These are phyloP conservation scores for Typhlomys cinereus DNA, from an alignment of 2,113 vertebrate genomes.

Conservation along the genomic window DNA sequence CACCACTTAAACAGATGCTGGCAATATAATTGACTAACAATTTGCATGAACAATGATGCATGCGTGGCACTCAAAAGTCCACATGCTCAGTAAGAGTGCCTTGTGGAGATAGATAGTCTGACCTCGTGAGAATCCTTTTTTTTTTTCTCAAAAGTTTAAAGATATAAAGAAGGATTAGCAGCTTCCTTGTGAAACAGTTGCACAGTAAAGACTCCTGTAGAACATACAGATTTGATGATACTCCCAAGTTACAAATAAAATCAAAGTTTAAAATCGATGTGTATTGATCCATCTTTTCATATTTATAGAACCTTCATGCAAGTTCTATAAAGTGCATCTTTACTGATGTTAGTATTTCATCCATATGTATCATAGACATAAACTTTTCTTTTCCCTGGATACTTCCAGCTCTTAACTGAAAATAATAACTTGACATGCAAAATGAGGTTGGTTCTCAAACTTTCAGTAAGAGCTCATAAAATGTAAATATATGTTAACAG, in stretches of 20 bases:
- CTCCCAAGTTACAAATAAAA: constrained; percentile 54
- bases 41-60: constrained; percentile 36
- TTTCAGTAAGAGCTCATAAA: background rate
- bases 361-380: background rate
- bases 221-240: background rate
- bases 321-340: background rate
- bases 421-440: background rate
- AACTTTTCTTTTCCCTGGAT: background rate
- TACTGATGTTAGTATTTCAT: background rate
- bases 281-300: background rate
- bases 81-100: background rate
- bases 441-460: background rate
- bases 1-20: constrained; percentile 49
- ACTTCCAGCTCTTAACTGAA: constrained; percentile 23
- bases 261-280: constrained; percentile 18
- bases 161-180: constrained; percentile 21
- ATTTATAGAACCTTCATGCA: no score
- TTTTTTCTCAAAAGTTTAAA: constrained; percentile 11
- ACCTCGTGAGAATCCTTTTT: constrained; percentile 26
- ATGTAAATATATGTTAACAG: background rate
- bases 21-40: constrained; percentile 48
- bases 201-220: background rate
- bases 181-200: background rate
- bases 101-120: background rate
- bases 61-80: background rate